These are phyloP conservation scores for Ceuthmochares aereus DNA, from an alignment of 2,113 vertebrate species.

Conservation along the genomic window DNA sequence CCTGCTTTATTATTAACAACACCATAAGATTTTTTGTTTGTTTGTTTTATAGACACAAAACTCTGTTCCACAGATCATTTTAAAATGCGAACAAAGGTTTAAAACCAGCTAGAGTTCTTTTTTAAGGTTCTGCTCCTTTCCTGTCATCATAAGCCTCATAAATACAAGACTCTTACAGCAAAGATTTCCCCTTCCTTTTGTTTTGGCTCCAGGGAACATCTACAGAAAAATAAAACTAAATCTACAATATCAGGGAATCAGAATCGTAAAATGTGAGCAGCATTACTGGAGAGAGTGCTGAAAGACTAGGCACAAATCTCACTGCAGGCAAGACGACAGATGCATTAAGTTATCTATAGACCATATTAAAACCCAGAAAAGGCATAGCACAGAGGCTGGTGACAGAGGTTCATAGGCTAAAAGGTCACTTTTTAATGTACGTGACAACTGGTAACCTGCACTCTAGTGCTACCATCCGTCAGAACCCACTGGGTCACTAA, in stretches of 20 bases:
- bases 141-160: slow-evolving; percentile 39
- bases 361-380: slow-evolving; percentile 3
- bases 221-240: slow-evolving; percentile 44
- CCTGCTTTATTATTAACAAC: slow-evolving; percentile 67
- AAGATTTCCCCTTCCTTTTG: slow-evolving; percentile 26
- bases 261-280: background rate
- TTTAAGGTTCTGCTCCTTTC: background rate
- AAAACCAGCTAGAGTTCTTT: background rate
- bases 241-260: slow-evolving; percentile 27
- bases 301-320: slow-evolving; percentile 39
- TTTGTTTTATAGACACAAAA: slow-evolving; percentile 24
- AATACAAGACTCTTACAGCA: slow-evolving; percentile 34
- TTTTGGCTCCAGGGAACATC: slow-evolving; percentile 53
- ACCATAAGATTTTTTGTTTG: slow-evolving; percentile 7
- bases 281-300: background rate
- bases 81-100: slow-evolving; percentile 37
- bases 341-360: slow-evolving; percentile 35
- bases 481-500: background rate
- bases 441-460: background rate
- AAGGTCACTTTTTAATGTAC: background rate
- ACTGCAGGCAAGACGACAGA: background rate
- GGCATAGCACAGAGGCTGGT: background rate
- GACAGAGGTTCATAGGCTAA: background rate
- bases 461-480: background rate
- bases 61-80: slow-evolving; percentile 38